Conservation (phyloP, 2,113 vertebrate species). For the Monarcha castaneiventris region DNA sequence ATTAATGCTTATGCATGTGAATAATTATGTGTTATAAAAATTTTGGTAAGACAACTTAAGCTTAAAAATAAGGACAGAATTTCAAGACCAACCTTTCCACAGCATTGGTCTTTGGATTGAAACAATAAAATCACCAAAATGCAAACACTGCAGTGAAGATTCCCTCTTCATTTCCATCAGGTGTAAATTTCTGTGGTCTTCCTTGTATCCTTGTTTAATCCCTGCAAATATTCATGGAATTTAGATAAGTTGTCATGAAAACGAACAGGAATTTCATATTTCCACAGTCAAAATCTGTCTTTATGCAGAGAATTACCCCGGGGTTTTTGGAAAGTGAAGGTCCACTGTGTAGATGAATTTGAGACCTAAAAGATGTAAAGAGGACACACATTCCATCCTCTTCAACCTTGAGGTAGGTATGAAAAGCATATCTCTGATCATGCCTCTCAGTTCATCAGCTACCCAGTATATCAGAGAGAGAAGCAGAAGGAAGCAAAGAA, state of each 20-base stretch:
- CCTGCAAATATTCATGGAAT: background rate
- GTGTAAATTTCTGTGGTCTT: background rate
- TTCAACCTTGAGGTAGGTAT: background rate
- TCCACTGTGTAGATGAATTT: background rate
- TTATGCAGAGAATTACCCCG: background rate
- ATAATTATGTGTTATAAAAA: background rate
- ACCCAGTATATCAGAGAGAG: background rate
- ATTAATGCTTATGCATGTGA: background rate
- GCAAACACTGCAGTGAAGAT: background rate
- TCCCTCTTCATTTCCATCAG: background rate
- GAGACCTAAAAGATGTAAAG: background rate
- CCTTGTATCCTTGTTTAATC: background rate
- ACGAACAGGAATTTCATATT: background rate
- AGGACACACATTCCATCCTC: background rate
- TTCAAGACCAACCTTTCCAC: background rate
- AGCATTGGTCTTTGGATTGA: background rate
- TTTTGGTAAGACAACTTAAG: background rate
- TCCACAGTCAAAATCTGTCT: background rate
- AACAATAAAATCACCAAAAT: background rate
- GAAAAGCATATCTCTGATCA: background rate
- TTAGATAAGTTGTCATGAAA: background rate
- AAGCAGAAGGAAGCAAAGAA: background rate
- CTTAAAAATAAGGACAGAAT: background rate
- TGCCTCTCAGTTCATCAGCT: background rate
- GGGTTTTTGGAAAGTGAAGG: background rate